phyloP scores from a whole-genome alignment of 2,888 invertebrate species.

The Arge pagana region DNA sequence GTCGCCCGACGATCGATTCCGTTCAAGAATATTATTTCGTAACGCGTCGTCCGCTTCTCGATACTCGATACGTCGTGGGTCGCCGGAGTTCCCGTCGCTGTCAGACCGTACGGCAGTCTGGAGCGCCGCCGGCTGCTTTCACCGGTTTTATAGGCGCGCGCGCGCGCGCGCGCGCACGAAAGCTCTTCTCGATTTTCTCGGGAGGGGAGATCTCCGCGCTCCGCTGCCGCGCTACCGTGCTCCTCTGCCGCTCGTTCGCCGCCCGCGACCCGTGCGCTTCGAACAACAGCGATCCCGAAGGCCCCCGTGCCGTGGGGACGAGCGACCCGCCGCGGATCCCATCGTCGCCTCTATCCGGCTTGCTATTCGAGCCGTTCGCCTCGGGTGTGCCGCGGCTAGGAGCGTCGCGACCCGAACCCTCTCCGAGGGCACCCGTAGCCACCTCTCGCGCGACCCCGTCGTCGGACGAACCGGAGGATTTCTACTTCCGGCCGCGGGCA shows the following conservation, averaged over 20 bases:
- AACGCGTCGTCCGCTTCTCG: conserved; percentile 8
- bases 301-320: no score
- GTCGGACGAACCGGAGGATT: no score
- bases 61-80: conserved; percentile 16
- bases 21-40: conserved; percentile 19
- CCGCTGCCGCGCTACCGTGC: conserved; percentile 14
- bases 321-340: no score
- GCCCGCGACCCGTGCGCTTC: no score
- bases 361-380: no score
- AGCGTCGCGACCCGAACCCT: no score
- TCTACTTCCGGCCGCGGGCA: no score
- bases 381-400: no score
- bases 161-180: conserved; percentile 49
- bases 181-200: conserved; percentile 49
- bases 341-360: no score
- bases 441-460: no score
- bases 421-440: no score
- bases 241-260: not conserved
- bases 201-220: conserved; percentile 18
- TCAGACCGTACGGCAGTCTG: conserved; percentile 54
- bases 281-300: no score
- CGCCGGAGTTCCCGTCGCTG: conserved; percentile 49
- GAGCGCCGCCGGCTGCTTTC: conserved; percentile 55
- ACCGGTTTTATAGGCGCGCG: conserved; percentile 52
- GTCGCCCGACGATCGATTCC: conserved; percentile 1